Evolutionary conservation across 1,140 invertebrate genomes (phyloP).

Genomic region (Drosophila seguyi): DNA sequence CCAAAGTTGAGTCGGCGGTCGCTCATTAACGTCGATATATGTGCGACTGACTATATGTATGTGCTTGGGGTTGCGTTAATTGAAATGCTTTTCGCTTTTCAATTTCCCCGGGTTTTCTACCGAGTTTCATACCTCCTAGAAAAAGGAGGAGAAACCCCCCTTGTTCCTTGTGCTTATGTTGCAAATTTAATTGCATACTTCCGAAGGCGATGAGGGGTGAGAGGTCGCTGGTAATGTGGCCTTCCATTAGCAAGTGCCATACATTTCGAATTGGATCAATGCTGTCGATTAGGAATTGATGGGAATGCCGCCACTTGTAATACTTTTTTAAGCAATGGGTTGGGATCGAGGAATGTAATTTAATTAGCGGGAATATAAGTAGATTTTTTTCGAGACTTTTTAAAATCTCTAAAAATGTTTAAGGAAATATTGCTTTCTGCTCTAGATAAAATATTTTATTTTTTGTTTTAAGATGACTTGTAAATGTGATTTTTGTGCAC

Average conservation of each 20-base stretch:
- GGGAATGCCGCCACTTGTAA: neutral
- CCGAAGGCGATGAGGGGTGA: neutral
- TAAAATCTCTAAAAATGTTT: neutral
- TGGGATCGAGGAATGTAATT: neutral
- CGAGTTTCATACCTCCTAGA: neutral
- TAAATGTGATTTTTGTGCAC: neutral
- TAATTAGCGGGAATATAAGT: neutral
- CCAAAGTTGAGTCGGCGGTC: conserved; percentile 47
- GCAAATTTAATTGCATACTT: conserved; percentile 49
- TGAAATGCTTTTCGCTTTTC: conserved; percentile 67
- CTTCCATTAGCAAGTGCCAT: conserved; percentile 17
- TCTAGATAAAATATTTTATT: neutral
- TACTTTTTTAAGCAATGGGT: neutral
- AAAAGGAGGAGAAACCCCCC: neutral
- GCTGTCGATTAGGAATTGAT: conserved; percentile 19
- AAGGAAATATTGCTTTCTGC: neutral
- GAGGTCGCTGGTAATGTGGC: conserved; percentile 10
- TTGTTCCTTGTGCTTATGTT: conserved; percentile 27
- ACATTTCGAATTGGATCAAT: conserved; percentile 16
- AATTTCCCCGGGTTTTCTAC: conserved; percentile 15
- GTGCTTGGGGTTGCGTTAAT: conserved; percentile 47
- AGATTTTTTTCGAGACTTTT: neutral
- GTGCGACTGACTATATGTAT: neutral
- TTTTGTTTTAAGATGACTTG: neutral
- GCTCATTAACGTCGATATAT: conserved; percentile 55